Percentiles rank a stretch among this genome's conserved stretches.
phyloP scores from a whole-genome alignment of 1,140 invertebrate genomes.

The Trachymyrmex septentrionalis region DNA sequence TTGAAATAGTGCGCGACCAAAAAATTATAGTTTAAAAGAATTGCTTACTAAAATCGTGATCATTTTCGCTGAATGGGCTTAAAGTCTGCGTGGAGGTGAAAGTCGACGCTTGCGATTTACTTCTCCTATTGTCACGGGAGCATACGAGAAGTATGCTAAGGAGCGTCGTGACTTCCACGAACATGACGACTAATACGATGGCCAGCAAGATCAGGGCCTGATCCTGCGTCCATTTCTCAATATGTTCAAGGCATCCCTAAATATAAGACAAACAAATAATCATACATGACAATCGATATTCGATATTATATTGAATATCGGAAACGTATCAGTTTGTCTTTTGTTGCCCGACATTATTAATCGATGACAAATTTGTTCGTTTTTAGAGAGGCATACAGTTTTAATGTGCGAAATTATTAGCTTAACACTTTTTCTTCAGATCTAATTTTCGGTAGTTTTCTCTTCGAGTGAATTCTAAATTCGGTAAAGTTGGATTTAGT shows the following conservation, averaged over 20 bases:
- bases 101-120: conserved; percentile 78
- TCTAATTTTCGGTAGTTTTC: not conserved
- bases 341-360: not conserved
- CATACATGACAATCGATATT: not conserved
- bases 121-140: conserved; percentile 86
- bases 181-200: conserved; percentile 89
- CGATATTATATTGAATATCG: not conserved
- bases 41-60: conserved; percentile 82
- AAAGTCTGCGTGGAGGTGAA: conserved; percentile 84
- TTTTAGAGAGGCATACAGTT: not conserved
- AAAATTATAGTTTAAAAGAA: not conserved
- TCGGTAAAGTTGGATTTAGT: too few species aligned
- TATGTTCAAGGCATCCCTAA: conserved; percentile 90
- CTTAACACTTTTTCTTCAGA: not conserved
- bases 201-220: conserved; percentile 91
- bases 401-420: not conserved
- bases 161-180: conserved; percentile 90
- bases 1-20: not conserved
- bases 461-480: not conserved
- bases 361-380: not conserved
- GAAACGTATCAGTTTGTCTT: not conserved
- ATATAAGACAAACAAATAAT: not conserved
- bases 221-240: conserved; percentile 92
- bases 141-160: conserved; percentile 91
- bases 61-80: conserved; percentile 82